phyloP scores from a whole-genome alignment of 2,888 invertebrate species.

The Sarcophaga variegata region DNA sequence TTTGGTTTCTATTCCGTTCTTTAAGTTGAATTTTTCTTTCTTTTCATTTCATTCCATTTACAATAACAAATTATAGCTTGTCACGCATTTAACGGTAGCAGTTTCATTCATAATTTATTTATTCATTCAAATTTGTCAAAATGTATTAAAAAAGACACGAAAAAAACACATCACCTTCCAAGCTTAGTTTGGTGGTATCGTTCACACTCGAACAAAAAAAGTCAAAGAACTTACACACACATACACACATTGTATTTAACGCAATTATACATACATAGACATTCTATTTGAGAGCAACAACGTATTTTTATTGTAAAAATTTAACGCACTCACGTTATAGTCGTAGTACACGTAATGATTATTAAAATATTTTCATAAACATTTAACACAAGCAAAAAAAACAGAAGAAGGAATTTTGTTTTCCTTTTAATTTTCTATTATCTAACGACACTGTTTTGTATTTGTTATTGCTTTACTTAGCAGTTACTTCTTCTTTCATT shows the following conservation, averaged over 20 bases:
- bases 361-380: neutral
- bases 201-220: conserved; percentile 19
- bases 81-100: conserved; percentile 65
- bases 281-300: no score
- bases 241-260: conserved; percentile 7
- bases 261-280: neutral
- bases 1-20: conserved; percentile 1
- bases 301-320: no score
- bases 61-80: conserved; percentile 58
- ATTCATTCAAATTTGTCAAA: conserved; percentile 48
- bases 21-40: neutral
- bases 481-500: neutral
- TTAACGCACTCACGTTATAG: neutral
- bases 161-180: conserved; percentile 19
- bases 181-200: conserved; percentile 8
- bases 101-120: conserved; percentile 62
- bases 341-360: neutral
- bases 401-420: no score
- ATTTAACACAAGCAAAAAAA: neutral
- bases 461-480: neutral
- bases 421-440: conserved; percentile 3
- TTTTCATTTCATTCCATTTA: neutral
- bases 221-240: conserved; percentile 39
- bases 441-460: neutral
- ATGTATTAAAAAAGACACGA: conserved; percentile 8